These are phyloP conservation scores for Vulpes ferrilata DNA, from an alignment of 2,113 vertebrate genomes.

Conservation along the genomic window DNA sequence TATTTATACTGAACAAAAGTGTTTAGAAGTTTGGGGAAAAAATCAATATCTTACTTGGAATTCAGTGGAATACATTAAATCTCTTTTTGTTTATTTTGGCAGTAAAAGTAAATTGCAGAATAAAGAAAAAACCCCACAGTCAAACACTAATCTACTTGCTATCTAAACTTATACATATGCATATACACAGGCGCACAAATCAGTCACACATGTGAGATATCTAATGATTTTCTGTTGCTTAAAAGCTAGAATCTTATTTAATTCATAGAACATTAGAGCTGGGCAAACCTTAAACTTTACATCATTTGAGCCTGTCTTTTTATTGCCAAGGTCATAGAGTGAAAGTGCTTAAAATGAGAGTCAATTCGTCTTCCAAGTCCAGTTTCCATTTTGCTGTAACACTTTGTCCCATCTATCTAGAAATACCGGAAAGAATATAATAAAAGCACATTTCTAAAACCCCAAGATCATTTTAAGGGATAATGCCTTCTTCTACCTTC, in stretches of 20 bases:
- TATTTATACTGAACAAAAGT: slow-evolving; percentile 78
- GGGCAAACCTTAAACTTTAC: not conserved
- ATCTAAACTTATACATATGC: slow-evolving; percentile 7
- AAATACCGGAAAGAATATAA: slow-evolving; percentile 39
- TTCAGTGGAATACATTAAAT: slow-evolving; percentile 76
- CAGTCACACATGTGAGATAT: not conserved
- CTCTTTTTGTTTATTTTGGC: slow-evolving; percentile 67
- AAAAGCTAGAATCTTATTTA: slow-evolving; percentile 47
- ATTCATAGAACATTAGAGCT: not conserved
- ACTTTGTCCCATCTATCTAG: slow-evolving; percentile 36
- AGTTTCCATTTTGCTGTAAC: slow-evolving; percentile 55
- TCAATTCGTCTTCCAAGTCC: slow-evolving; percentile 60
- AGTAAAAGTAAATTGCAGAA: slow-evolving; percentile 54
- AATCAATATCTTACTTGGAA: slow-evolving; percentile 69
- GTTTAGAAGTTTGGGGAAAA: slow-evolving; percentile 60
- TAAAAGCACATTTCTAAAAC: slow-evolving; percentile 62
- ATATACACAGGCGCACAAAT: slow-evolving; percentile 9
- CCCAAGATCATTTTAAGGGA: slow-evolving; percentile 64
- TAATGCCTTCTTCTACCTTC: slow-evolving; percentile 28
- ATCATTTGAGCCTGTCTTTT: slow-evolving; percentile 34
- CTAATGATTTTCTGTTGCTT: slow-evolving; percentile 32
- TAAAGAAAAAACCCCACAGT: slow-evolving; percentile 40
- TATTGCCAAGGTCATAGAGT: slow-evolving; percentile 70
- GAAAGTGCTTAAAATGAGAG: slow-evolving; percentile 52
- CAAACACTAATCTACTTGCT: slow-evolving; percentile 30